Evolutionary conservation across 2,797 vertebrate species (phyloP).

Genomic region (Glyptemys insculpta): DNA sequence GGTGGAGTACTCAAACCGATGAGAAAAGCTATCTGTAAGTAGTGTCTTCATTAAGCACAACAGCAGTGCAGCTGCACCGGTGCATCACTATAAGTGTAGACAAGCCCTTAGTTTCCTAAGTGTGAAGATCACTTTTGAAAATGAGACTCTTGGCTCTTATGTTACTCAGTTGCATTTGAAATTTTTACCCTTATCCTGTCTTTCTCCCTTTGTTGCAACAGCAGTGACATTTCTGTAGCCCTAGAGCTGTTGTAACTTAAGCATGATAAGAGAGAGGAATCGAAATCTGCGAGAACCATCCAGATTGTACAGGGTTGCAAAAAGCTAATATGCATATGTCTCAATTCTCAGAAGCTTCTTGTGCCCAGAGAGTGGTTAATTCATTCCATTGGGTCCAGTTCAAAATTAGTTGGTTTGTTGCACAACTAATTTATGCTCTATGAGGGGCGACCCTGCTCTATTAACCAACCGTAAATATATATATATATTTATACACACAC

Average conservation of each 20-base stretch:
- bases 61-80: neutral
- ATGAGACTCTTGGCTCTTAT: too few species aligned
- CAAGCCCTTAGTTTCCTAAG: neutral
- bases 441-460: neutral
- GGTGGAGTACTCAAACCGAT: neutral
- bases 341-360: neutral
- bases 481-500: too few species aligned
- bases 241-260: too few species aligned
- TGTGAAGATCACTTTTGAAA: neutral
- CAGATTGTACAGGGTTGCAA: too few species aligned
- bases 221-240: neutral
- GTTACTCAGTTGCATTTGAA: too few species aligned
- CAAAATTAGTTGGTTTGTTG: neutral
- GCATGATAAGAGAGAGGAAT: too few species aligned
- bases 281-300: too few species aligned
- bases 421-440: neutral
- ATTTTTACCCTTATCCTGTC: too few species aligned
- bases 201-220: neutral
- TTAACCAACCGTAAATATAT: neutral
- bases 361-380: neutral
- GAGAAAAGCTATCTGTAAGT: neutral
- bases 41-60: neutral
- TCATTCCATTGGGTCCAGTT: neutral
- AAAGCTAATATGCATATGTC: neutral
- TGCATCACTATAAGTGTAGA: neutral